Base-by-base conservation (phyloP, 2,797 vertebrate genomes). In the Zenarchopterus dispar region DNA sequence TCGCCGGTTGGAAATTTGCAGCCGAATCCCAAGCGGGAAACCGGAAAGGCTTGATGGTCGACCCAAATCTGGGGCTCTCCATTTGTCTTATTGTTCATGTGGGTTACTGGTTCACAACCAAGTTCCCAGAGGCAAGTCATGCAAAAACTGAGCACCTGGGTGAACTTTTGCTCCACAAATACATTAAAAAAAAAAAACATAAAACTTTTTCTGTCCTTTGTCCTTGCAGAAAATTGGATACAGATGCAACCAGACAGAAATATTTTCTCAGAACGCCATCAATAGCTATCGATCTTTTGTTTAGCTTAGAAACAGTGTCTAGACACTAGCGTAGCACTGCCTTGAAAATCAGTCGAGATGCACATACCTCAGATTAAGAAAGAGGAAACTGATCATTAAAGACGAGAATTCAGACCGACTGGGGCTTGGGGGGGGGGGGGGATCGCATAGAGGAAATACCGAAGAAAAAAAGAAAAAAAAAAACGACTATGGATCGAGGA, bases 221-320 rank as follows among this genome's bases (percentile, higher is more conserved):
- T 39, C 36, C 33, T 39, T 69, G 67, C 59, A 49, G 54, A n/a
- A 46, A 73, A 62, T 73, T 39, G 15, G 65, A 63, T 23, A 44
- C 50, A 66, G 53, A 75, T 36, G 49, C 2, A 17, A 42, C 13
- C 13, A 56, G 62, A 73, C 16, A 19, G 10, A 64, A 78, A 51
- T 70, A 77, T 24, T 60, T 53, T 15, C 48, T n/a, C 55, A 11
- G 16, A 71, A 50, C 4, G 26, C 51, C 61, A 82, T 90, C 83
- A 76, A 90, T 92, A 87, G 17, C 18, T 83, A 91, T 88, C 4
- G 88, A 90, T 84, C 54, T 70, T 64, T 75, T 77, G 73, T 78
- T 84, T 81, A 49, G 56, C 70, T 52, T 66, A 70, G 74, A 62
- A 86, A 73, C 60, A 57, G n/a, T 9, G 83, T 88, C 86, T 89